phyloP scores from a whole-genome alignment of 92 coral and sea anemone genomes.

The Heteractis magnifica region DNA sequence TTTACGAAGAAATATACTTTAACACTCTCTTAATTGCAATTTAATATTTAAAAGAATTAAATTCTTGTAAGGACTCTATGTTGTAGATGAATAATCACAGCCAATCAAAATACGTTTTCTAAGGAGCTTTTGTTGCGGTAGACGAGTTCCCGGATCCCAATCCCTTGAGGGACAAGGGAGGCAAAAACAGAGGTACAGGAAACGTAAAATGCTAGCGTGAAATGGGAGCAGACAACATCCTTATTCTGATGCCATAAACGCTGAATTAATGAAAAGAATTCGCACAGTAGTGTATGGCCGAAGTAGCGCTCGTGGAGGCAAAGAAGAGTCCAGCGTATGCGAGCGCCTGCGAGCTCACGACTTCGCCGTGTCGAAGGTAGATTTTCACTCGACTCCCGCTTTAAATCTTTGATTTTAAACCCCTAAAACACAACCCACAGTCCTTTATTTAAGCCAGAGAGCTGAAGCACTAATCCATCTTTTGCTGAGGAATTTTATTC shows the following conservation, averaged over 20 bases:
- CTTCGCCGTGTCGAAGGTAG: constrained; percentile 80
- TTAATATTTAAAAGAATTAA: not conserved
- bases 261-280: constrained; percentile 61
- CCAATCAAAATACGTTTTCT: constrained; percentile 37
- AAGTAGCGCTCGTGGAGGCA: constrained; percentile 27
- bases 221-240: constrained; percentile 9
- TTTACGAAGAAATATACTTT: not conserved
- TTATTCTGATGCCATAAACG: constrained; percentile 19
- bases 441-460: not conserved
- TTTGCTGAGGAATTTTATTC: constrained; percentile 1
- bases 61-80: no score
- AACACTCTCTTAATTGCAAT: not conserved
- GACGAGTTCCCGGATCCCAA: constrained; percentile 13
- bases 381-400: not conserved
- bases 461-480: not conserved
- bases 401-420: not conserved
- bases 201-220: constrained; percentile 11
- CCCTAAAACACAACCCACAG: not conserved
- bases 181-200: constrained; percentile 10
- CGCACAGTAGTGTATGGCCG: constrained; percentile 55
- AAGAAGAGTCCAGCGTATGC: constrained; percentile 64
- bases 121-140: constrained; percentile 1
- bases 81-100: not conserved
- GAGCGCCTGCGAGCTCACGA: constrained; percentile 83
- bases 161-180: constrained; percentile 11